Conservation (phyloP, 2,113 vertebrate genomes). For the Alaudala cheleensis region DNA sequence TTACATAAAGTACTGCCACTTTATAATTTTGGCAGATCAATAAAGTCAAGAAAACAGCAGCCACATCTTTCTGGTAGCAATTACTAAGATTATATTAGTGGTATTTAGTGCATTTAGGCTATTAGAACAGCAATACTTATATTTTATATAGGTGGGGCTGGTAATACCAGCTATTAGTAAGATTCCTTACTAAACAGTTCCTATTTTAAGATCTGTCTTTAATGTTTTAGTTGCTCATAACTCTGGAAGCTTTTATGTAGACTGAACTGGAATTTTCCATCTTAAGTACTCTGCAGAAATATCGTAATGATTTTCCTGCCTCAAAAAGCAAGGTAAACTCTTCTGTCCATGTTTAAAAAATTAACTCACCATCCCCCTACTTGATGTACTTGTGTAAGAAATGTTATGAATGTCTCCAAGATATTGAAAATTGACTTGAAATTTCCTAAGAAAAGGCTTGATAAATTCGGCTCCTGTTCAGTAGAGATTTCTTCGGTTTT, state of each 20-base stretch:
- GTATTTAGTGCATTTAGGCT: conserved; percentile 44
- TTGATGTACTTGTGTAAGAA: not conserved
- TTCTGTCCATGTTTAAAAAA: not conserved
- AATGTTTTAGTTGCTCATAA: not conserved
- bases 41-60: conserved; percentile 39
- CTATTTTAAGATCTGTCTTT: conserved; percentile 21
- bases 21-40: conserved; percentile 39
- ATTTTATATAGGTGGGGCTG: conserved; percentile 54
- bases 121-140: conserved; percentile 31
- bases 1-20: conserved; percentile 51
- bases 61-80: conserved; percentile 17
- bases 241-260: not conserved
- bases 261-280: conserved; percentile 17
- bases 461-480: not conserved
- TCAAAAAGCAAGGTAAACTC: not conserved
- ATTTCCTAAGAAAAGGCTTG: not conserved
- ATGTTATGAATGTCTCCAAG: not conserved
- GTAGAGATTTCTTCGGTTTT: not conserved
- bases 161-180: conserved; percentile 27
- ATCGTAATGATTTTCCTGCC: not conserved
- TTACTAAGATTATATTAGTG: conserved; percentile 30
- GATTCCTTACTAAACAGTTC: conserved; percentile 27
- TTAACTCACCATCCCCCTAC: not conserved
- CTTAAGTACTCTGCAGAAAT: not conserved
- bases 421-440: not conserved